These are phyloP conservation scores for Boloria euphrosyne DNA, from an alignment of 2,888 invertebrate genomes.

Conservation along the genomic window DNA sequence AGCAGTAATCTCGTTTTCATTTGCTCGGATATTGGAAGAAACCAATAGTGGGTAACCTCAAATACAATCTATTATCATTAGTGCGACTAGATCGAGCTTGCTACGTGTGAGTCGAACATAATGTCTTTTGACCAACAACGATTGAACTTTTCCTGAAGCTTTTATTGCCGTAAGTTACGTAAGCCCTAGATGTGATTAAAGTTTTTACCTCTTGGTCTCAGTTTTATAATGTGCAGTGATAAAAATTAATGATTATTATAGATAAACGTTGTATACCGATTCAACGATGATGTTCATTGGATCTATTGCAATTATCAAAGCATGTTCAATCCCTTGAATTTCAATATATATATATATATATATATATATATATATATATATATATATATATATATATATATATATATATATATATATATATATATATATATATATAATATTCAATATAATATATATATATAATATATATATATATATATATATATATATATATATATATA, in stretches of 20 bases:
- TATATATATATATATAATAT: too few species aligned
- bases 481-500: too few species aligned
- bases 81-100: constrained; percentile 39
- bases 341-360: too few species aligned
- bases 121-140: constrained; percentile 36
- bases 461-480: too few species aligned
- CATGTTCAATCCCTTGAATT: too few species aligned
- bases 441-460: too few species aligned
- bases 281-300: too few species aligned
- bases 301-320: too few species aligned
- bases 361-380: too few species aligned
- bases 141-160: constrained; percentile 32
- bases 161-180: constrained; percentile 32
- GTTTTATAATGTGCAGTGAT: background rate
- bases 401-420: too few species aligned
- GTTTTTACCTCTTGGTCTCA: constrained; percentile 10
- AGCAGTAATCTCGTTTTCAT: constrained; percentile 17
- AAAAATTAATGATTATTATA: too few species aligned
- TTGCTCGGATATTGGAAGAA: constrained; percentile 28
- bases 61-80: constrained; percentile 51
- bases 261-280: background rate
- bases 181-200: constrained; percentile 24
- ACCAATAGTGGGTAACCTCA: constrained; percentile 39
- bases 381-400: too few species aligned
- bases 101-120: constrained; percentile 41